A percentile compares a stretch with the other conserved stretches of the same genome.
phyloP scores from a whole-genome alignment of 2,888 invertebrate species.

The Lissocephala sabroskyi region DNA sequence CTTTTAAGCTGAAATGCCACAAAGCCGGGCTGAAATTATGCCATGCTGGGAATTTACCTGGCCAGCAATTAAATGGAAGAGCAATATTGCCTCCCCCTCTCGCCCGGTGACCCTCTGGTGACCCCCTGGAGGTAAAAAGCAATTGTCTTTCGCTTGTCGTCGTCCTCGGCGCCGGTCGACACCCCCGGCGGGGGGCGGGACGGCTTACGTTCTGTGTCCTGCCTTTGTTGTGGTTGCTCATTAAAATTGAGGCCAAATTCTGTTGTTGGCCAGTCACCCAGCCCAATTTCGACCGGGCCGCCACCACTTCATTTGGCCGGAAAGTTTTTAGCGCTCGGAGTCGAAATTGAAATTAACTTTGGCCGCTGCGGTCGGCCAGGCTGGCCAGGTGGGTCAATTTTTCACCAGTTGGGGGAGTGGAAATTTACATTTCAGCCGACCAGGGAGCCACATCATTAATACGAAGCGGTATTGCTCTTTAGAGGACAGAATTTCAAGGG shows the following conservation, averaged over 20 bases:
- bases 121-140: slow-evolving; percentile 48
- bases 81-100: no score
- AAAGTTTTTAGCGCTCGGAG: slow-evolving; percentile 36
- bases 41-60: not conserved
- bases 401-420: no score
- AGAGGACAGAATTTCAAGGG: not conserved
- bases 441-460: no score
- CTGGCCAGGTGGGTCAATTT: no score
- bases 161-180: not conserved
- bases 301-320: slow-evolving; percentile 40
- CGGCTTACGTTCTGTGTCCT: no score
- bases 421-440: no score
- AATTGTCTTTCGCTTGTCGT: slow-evolving; percentile 44
- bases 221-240: slow-evolving; percentile 32
- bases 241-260: slow-evolving; percentile 59
- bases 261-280: not conserved
- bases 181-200: no score
- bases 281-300: slow-evolving; percentile 3
- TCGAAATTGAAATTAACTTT: slow-evolving; percentile 64
- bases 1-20: no score
- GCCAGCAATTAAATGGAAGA: slow-evolving; percentile 22
- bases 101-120: not conserved
- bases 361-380: no score
- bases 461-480: not conserved
- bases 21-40: no score